phyloP scores from a whole-genome alignment of 2,888 invertebrate genomes.

The Frankliniella fusca region DNA sequence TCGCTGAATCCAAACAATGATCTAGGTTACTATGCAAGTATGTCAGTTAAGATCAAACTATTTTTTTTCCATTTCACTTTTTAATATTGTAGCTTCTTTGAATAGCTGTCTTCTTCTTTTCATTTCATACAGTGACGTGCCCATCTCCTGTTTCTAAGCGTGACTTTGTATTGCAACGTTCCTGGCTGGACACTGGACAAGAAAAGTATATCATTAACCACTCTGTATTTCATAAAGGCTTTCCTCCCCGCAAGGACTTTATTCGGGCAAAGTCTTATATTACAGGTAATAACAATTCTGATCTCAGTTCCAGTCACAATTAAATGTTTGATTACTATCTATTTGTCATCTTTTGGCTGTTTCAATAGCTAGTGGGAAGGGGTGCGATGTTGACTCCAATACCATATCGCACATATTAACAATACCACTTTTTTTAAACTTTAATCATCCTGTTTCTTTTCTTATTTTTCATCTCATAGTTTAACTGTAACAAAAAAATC shows the following conservation, averaged over 20 bases:
- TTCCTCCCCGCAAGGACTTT: slow-evolving; percentile 76
- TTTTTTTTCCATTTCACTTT: neutral
- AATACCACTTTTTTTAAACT: too few relatives aligned
- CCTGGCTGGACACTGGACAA: slow-evolving; percentile 81
- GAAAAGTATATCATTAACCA: slow-evolving; percentile 88
- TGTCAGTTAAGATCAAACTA: slow-evolving; percentile 31
- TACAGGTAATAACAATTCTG: slow-evolving; percentile 50
- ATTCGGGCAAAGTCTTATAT: slow-evolving; percentile 62
- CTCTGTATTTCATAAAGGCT: slow-evolving; percentile 82
- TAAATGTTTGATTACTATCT: too few relatives aligned
- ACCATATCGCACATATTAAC: too few relatives aligned
- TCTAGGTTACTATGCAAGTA: slow-evolving; percentile 86
- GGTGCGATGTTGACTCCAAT: too few relatives aligned
- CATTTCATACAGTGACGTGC: slow-evolving; percentile 64
- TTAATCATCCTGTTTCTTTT: too few relatives aligned
- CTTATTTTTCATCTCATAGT: too few relatives aligned
- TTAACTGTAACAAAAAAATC: too few relatives aligned
- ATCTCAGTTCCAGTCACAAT: too few relatives aligned
- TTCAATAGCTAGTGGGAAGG: too few relatives aligned
- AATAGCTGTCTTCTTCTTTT: slow-evolving; percentile 29
- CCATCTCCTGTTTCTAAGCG: slow-evolving; percentile 83
- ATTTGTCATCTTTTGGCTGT: too few relatives aligned
- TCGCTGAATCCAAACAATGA: slow-evolving; percentile 90
- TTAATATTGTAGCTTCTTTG: slow-evolving; percentile 18
- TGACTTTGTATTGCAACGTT: slow-evolving; percentile 87